Evolutionary conservation across 2,797 vertebrate genomes (phyloP).

Genomic region (Enteromius argenteus): DNA sequence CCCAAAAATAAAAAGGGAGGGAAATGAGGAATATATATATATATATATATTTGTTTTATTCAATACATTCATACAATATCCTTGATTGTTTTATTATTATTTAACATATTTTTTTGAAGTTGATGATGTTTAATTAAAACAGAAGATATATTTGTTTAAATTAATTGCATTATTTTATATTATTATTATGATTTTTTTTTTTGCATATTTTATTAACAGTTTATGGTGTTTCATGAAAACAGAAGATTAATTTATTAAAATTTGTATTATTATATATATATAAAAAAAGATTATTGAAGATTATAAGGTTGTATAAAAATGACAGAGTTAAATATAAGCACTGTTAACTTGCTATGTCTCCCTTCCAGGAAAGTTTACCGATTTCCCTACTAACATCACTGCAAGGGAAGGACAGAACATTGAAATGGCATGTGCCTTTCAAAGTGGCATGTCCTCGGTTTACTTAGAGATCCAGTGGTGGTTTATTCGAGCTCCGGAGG

Average conservation of each 20-base stretch:
- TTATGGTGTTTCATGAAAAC: background rate
- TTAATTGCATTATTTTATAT: too few relatives aligned
- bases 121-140: too few relatives aligned
- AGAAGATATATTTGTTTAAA: too few relatives aligned
- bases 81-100: background rate
- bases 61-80: background rate
- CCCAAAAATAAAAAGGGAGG: background rate
- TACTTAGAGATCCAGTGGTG: constrained; percentile 98
- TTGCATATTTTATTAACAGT: too few relatives aligned
- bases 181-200: too few relatives aligned
- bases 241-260: background rate
- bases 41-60: background rate
- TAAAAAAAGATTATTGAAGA: too few relatives aligned
- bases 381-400: constrained; percentile 91
- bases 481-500: constrained; percentile 87
- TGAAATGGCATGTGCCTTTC: constrained; percentile 96
- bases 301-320: too few relatives aligned
- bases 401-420: constrained; percentile 93
- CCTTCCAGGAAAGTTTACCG: constrained; percentile 92
- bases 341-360: constrained; percentile 11
- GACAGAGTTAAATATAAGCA: too few relatives aligned
- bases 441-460: constrained; percentile 89
- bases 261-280: too few relatives aligned
- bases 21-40: too few relatives aligned
- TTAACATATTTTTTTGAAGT: too few relatives aligned